A percentile compares a stretch with the other conserved stretches of the same genome.
Evolutionary conservation across 2,888 invertebrate genomes (phyloP).

Genomic region (Lymantria monacha): DNA sequence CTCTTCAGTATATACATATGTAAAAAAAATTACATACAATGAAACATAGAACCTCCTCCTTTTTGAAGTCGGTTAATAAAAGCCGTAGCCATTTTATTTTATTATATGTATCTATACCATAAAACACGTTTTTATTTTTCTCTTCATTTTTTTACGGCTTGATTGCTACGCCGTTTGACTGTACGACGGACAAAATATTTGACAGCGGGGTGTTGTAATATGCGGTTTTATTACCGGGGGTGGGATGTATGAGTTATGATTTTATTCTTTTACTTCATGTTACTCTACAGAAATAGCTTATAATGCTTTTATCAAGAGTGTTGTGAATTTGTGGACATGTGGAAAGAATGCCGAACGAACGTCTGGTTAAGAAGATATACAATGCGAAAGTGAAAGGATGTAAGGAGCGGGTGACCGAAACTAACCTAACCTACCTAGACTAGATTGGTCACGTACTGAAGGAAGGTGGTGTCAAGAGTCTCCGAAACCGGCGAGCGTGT

Average conservation of each 20-base stretch:
- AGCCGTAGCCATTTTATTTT: neutral
- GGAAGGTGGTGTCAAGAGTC: no score
- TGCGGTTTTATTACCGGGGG: constrained; percentile 9
- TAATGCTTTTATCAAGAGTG: neutral
- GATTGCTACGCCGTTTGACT: constrained; percentile 7
- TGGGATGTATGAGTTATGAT: constrained; percentile 12
- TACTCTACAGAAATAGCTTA: constrained; percentile 3
- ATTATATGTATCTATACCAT: neutral
- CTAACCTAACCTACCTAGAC: no score
- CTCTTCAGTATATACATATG: neutral
- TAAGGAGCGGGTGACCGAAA: no score
- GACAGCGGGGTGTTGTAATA: constrained; percentile 12
- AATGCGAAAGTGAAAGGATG: no score
- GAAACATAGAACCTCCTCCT: no score
- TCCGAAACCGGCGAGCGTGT: no score
- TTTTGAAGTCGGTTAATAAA: no score
- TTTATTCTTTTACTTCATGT: constrained; percentile 9
- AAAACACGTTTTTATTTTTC: constrained; percentile 9
- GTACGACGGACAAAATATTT: constrained; percentile 8
- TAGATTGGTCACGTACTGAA: no score
- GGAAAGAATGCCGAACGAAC: no score
- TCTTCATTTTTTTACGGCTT: constrained; percentile 10
- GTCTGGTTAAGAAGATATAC: no score
- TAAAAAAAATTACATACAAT: no score
- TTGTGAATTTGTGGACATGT: neutral